These are phyloP conservation scores for Eretmocerus hayati DNA, from an alignment of 2,888 invertebrate genomes.

Conservation along the genomic window DNA sequence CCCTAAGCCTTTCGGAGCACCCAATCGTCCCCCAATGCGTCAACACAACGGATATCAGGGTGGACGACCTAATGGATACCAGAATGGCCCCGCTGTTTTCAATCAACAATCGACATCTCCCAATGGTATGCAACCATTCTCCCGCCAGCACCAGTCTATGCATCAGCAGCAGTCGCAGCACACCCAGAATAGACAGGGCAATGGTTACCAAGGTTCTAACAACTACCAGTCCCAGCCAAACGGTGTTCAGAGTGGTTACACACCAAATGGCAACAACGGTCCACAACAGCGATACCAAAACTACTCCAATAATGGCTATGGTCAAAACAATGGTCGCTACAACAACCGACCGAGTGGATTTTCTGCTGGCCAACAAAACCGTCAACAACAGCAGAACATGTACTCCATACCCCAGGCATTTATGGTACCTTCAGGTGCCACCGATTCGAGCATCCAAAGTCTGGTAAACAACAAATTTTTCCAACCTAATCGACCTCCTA, in stretches of 20 bases:
- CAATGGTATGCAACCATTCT: slow-evolving; percentile 4
- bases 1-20: slow-evolving; percentile 11
- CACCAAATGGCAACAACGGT: slow-evolving; percentile 26
- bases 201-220: slow-evolving; percentile 33
- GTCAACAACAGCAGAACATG: slow-evolving; percentile 40
- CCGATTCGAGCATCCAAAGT: slow-evolving; percentile 51
- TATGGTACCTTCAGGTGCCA: slow-evolving; percentile 48
- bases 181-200: slow-evolving; percentile 45
- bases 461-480: slow-evolving; percentile 65
- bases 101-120: slow-evolving; percentile 5
- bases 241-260: slow-evolving; percentile 33
- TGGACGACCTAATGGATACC: slow-evolving; percentile 39
- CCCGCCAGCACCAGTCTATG: slow-evolving; percentile 22
- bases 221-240: slow-evolving; percentile 43
- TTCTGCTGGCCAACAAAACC: slow-evolving; percentile 38
- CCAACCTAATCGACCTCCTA: slow-evolving; percentile 57
- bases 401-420: slow-evolving; percentile 48
- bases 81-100: slow-evolving; percentile 44
- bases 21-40: slow-evolving; percentile 47
- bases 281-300: slow-evolving; percentile 36
- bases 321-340: slow-evolving; percentile 32
- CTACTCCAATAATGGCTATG: slow-evolving; percentile 32
- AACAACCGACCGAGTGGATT: slow-evolving; percentile 29
- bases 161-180: slow-evolving; percentile 45
- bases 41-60: slow-evolving; percentile 57